Conservation (phyloP, 2,797 vertebrate genomes). For the Takifugu ocellatus region DNA sequence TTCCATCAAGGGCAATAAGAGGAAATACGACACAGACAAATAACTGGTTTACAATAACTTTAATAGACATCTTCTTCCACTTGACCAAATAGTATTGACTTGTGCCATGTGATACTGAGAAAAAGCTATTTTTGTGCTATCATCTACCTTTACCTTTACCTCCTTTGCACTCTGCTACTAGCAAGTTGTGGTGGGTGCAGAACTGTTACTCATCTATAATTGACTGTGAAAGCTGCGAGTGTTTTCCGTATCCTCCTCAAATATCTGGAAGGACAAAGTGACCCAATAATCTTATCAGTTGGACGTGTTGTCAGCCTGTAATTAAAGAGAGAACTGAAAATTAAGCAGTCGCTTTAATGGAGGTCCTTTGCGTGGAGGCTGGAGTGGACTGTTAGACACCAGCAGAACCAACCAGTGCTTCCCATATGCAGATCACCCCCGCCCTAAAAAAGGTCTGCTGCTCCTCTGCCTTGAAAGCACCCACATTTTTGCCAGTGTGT, state of each 20-base stretch:
- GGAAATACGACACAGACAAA: too few relatives aligned
- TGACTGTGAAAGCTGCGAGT: not conserved
- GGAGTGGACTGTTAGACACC: slow-evolving; percentile 67
- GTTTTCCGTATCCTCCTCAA: not conserved
- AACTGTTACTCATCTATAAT: not conserved
- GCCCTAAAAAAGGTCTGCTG: slow-evolving; percentile 60
- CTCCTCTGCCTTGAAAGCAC: slow-evolving; percentile 75
- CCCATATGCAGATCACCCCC: slow-evolving; percentile 62
- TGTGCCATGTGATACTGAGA: too few relatives aligned
- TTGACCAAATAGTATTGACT: too few relatives aligned
- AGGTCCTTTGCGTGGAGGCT: slow-evolving; percentile 50
- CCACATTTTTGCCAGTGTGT: slow-evolving; percentile 77
- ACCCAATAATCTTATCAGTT: slow-evolving; percentile 9
- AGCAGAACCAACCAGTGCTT: slow-evolving; percentile 66
- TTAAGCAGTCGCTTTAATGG: slow-evolving; percentile 19
- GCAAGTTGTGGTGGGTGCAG: too few relatives aligned
- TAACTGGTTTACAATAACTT: too few relatives aligned
- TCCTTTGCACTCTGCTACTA: too few relatives aligned
- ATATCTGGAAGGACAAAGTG: slow-evolving; percentile 6
- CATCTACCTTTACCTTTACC: too few relatives aligned
- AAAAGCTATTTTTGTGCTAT: too few relatives aligned
- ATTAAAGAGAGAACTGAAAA: slow-evolving; percentile 1
- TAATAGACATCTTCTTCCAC: too few relatives aligned
- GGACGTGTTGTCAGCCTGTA: not conserved
- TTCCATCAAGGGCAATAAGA: too few relatives aligned